Percentiles rank a stretch among this genome's conserved stretches.
Conservation (phyloP, 2,797 vertebrate species). For the Mustela erminea region DNA sequence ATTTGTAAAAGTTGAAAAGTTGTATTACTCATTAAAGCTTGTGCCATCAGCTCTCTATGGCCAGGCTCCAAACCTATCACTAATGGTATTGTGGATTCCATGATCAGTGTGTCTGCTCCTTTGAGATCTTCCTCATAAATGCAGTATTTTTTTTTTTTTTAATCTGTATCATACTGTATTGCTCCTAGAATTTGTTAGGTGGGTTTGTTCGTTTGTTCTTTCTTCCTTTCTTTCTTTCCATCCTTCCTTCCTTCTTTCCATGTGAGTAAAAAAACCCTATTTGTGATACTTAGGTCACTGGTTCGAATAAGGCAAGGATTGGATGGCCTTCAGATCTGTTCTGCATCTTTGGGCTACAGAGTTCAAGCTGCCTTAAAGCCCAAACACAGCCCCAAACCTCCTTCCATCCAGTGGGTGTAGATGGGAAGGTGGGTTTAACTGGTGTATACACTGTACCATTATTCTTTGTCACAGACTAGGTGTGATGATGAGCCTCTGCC, state of each 20-base stretch:
- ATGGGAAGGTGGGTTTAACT: not conserved
- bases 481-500: fast-evolving
- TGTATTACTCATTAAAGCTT: not conserved
- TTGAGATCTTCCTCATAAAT: not conserved
- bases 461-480: not conserved
- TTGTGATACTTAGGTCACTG: not conserved
- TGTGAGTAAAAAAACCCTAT: not conserved
- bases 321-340: not conserved
- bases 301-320: not conserved
- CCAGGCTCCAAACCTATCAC: not conserved
- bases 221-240: no score
- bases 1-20: not conserved
- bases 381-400: not conserved
- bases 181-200: not conserved
- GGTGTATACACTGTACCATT: not conserved
- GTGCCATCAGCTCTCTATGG: no score
- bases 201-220: no score
- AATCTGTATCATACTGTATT: not conserved
- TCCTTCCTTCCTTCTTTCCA: no score
- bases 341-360: not conserved
- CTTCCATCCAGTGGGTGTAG: not conserved
- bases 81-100: not conserved
- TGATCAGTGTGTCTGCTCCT: fast-evolving
- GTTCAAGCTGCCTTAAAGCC: not conserved
- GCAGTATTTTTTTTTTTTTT: not conserved